These are phyloP conservation scores for Butorides virescens DNA, from an alignment of 2,113 vertebrate genomes.

Conservation along the genomic window DNA sequence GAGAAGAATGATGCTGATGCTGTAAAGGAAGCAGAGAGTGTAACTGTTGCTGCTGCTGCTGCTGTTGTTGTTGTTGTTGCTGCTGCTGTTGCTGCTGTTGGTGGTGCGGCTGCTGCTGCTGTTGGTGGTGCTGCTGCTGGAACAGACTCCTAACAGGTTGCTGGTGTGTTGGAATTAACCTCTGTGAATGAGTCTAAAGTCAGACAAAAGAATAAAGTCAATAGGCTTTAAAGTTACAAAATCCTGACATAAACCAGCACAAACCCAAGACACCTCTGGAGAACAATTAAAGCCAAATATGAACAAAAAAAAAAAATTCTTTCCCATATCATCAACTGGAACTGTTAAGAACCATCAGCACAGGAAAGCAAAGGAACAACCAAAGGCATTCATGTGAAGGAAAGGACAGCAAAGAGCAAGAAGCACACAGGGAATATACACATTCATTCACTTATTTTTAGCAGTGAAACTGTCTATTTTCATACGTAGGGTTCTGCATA, in stretches of 20 bases:
- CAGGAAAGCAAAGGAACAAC: not conserved
- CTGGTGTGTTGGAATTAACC: constrained; percentile 78
- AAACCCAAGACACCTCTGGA: not conserved
- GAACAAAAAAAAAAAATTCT: not conserved
- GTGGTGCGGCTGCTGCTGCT: constrained; percentile 76
- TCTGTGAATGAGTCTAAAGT: constrained; percentile 79
- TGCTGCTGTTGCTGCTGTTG: constrained; percentile 81
- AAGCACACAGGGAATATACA: not conserved
- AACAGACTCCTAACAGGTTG: constrained; percentile 85
- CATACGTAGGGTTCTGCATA: not conserved
- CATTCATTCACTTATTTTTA: not conserved
- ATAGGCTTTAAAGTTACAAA: not conserved
- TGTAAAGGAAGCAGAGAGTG: constrained; percentile 90
- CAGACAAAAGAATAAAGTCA: constrained; percentile 54
- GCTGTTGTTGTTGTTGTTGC: constrained; percentile 59
- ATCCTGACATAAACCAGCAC: not conserved
- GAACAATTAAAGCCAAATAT: not conserved
- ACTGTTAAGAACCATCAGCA: not conserved
- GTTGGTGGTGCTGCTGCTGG: constrained; percentile 58
- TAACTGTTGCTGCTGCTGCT: constrained; percentile 80
- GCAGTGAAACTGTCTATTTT: not conserved
- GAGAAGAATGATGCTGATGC: constrained; percentile 84
- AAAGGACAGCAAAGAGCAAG: not conserved
- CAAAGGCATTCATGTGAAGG: not conserved
- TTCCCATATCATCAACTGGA: not conserved